Evolutionary conservation across 2,888 invertebrate species (phyloP).

Genomic region (Troides oblongomaculatus): DNA sequence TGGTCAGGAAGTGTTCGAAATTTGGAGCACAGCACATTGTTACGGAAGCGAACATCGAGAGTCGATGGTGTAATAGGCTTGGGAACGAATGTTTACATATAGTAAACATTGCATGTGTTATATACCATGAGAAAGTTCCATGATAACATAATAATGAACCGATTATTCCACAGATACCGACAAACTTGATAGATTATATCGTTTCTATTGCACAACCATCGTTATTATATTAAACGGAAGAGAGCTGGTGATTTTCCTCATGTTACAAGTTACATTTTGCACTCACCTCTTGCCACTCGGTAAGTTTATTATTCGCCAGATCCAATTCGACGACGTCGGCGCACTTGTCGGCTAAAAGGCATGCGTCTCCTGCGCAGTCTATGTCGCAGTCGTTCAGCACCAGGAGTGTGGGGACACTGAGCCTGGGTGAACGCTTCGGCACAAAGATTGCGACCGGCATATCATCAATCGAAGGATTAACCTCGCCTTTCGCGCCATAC

Average conservation of each 20-base stretch:
- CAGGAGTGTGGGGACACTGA: slow-evolving; percentile 89
- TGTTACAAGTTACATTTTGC: background rate
- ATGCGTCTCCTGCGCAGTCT: slow-evolving; percentile 91
- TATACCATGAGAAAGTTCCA: slow-evolving; percentile 17
- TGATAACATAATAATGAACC: slow-evolving; percentile 18
- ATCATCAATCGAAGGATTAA: slow-evolving; percentile 80
- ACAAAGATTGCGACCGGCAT: slow-evolving; percentile 92
- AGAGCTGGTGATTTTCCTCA: background rate
- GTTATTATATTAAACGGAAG: background rate
- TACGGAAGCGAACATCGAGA: slow-evolving; percentile 22
- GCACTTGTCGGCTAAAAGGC: slow-evolving; percentile 89
- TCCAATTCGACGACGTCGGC: slow-evolving; percentile 96
- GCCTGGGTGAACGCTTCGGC: slow-evolving; percentile 88
- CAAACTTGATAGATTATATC: background rate
- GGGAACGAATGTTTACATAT: slow-evolving; percentile 26
- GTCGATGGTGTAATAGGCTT: slow-evolving; percentile 24
- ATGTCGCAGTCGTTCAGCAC: slow-evolving; percentile 96
- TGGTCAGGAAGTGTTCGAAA: slow-evolving; percentile 1
- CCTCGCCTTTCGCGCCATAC: slow-evolving; percentile 85
- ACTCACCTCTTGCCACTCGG: slow-evolving; percentile 92
- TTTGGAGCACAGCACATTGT: slow-evolving; percentile 16
- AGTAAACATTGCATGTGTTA: slow-evolving; percentile 3
- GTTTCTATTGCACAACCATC: background rate
- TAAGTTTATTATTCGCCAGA: slow-evolving; percentile 94
- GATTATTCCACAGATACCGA: background rate